Conservation (phyloP, 2,797 vertebrate species). For the Meriones psammophilus region DNA sequence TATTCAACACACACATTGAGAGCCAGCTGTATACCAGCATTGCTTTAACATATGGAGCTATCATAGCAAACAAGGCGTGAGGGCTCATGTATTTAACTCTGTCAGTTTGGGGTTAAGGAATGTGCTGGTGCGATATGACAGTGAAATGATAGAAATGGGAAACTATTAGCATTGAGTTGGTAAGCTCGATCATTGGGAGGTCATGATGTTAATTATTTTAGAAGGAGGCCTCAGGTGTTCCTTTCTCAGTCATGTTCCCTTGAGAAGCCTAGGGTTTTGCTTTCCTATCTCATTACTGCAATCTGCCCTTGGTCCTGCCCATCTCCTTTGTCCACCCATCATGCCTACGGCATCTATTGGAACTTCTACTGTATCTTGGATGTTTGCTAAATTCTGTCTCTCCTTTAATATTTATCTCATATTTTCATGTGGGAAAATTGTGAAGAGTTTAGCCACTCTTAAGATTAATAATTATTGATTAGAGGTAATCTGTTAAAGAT, state of each 20-base stretch:
- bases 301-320: not conserved
- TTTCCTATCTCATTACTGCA: constrained; percentile 20
- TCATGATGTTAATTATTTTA: not conserved
- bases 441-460: not conserved
- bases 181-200: not conserved
- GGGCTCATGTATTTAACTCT: not conserved
- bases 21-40: not conserved
- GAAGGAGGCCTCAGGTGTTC: not conserved
- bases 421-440: not conserved
- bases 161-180: not conserved
- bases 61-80: not conserved
- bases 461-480: constrained; percentile 20
- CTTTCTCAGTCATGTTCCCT: not conserved
- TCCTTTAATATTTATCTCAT: constrained; percentile 54
- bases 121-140: not conserved
- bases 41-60: not conserved
- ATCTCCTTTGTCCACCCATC: not conserved
- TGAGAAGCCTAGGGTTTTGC: not conserved
- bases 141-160: not conserved
- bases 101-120: constrained; percentile 2
- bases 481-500: constrained; percentile 41
- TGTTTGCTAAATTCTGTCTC: constrained; percentile 23
- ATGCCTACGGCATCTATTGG: not conserved
- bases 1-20: not conserved
- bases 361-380: constrained; percentile 24